phyloP scores from a whole-genome alignment of 2,888 invertebrate genomes.

The Acrobasis consociella region DNA sequence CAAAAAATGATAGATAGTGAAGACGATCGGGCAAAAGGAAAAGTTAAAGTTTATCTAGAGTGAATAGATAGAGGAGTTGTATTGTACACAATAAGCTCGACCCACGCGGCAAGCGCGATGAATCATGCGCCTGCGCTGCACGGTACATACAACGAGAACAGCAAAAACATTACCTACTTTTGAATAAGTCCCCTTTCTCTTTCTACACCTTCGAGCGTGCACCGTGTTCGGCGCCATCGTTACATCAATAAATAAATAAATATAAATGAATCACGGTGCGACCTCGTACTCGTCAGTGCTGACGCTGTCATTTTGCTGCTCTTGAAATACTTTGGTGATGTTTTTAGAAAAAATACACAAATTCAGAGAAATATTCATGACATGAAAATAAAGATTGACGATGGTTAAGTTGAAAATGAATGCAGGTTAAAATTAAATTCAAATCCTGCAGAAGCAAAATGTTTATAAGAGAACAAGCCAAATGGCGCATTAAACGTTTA shows the following conservation, averaged over 20 bases:
- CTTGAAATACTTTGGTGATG: neutral
- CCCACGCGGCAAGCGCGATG: slow-evolving; percentile 71
- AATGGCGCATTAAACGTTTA: slow-evolving; percentile 69
- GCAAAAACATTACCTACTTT: slow-evolving; percentile 83
- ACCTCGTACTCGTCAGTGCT: slow-evolving; percentile 30
- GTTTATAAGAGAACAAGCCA: slow-evolving; percentile 65
- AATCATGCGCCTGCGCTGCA: slow-evolving; percentile 68
- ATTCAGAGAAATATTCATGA: neutral
- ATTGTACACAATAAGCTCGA: slow-evolving; percentile 71
- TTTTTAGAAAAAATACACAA: neutral
- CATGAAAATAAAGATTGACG: neutral
- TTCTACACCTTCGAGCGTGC: slow-evolving; percentile 73
- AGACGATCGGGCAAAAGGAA: slow-evolving; percentile 61
- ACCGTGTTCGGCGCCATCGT: slow-evolving; percentile 63
- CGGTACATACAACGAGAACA: slow-evolving; percentile 60
- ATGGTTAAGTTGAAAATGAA: slow-evolving; percentile 1
- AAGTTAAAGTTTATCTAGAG: slow-evolving; percentile 62
- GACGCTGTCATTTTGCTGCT: slow-evolving; percentile 7
- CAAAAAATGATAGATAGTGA: slow-evolving; percentile 44
- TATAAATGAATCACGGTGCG: slow-evolving; percentile 46
- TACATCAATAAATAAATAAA: slow-evolving; percentile 60
- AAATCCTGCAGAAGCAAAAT: slow-evolving; percentile 46
- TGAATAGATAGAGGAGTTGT: slow-evolving; percentile 60
- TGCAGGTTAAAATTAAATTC: slow-evolving; percentile 50
- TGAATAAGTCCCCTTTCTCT: slow-evolving; percentile 82